Base-by-base conservation (phyloP, 2,113 vertebrate species). In the Sinosuthora webbiana region DNA sequence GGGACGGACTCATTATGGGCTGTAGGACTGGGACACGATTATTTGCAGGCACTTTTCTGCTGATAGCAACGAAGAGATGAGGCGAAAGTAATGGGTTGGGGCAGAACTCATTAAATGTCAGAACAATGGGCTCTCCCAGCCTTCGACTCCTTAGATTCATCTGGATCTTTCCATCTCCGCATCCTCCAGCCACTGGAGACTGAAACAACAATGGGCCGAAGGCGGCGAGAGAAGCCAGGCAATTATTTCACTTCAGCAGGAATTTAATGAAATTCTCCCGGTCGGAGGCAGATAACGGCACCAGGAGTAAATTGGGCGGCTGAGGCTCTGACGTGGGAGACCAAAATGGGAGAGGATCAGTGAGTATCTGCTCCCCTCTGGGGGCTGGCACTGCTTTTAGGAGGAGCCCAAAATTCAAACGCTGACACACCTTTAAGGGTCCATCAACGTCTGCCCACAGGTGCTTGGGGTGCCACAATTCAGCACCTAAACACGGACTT, bases 81-180 rank as follows among this genome's bases (percentile, higher is more conserved):
- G 49, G 92, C 24, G 18, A 64, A 80, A 78, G 68, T 75, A 97
- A 97, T 82, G 92, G 80, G 78, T 1, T 87, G 93, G 69, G 73
- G 33, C 42, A 82, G 90, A 97, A 56, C 90, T 97, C 83, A 96
- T 97, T 96, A 96, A 95, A 30, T 11, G 31, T 52, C 80, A 92
- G 92, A 95, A 97, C 90, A 94, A 97, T 95, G 49, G 60, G 25
- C 37, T 78, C n/a, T 41, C 69, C 73, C 68, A 74, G 83, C 79
- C 95, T 92, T 87, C 82, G 83, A 83, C 96, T 89, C 83, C 90
- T 88, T 70, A 71, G 83, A 71, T 77, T 87, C 75, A 56, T 57
- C 92, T 64, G 92, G 42, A 94, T 96, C 85, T 92, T 95, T 95
- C 92, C 60, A 90, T 93, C 92, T 83, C 64, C 2, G 44, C 76